phyloP scores from a whole-genome alignment of 2,113 vertebrate species.

The Cyprinodon brontotheroides region DNA sequence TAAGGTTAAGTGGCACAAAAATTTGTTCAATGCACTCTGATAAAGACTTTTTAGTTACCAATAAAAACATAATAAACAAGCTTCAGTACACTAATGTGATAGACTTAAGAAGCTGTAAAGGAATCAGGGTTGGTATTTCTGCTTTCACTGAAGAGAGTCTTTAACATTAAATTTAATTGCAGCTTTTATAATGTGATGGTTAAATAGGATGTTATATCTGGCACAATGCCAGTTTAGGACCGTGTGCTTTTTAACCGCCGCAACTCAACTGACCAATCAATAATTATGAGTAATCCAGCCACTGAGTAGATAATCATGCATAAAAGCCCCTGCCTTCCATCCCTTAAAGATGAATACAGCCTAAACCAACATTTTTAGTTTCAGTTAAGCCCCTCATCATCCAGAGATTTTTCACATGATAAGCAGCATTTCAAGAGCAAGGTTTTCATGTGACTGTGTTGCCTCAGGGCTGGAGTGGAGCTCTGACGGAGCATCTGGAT shows the following conservation, averaged over 20 bases:
- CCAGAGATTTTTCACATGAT: constrained; percentile 46
- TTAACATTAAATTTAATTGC: background rate
- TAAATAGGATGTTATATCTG: constrained; percentile 58
- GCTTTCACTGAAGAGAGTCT: background rate
- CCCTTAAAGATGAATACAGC: constrained; percentile 42
- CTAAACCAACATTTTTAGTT: constrained; percentile 24
- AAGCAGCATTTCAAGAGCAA: constrained; percentile 37
- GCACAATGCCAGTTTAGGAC: constrained; percentile 38
- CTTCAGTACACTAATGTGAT: background rate
- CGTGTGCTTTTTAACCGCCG: constrained; percentile 56
- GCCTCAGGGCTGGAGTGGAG: constrained; percentile 41
- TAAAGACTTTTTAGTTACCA: too few species aligned
- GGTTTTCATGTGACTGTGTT: constrained; percentile 71
- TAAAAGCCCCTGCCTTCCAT: constrained; percentile 42
- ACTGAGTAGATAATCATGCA: constrained; percentile 66
- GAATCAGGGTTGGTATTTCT: constrained; percentile 1
- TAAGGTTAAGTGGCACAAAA: too few species aligned
- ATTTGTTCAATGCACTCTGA: too few species aligned
- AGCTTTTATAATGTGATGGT: constrained; percentile 41
- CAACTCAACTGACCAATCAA: constrained; percentile 61
- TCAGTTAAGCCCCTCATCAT: background rate
- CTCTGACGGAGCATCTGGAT: constrained; percentile 19
- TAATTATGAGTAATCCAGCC: constrained; percentile 61
- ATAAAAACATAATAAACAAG: background rate
- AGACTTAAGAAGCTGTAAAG: background rate